These are phyloP conservation scores for Plectrocnemia conspersa DNA, from an alignment of 1,140 invertebrate species.

Conservation along the genomic window DNA sequence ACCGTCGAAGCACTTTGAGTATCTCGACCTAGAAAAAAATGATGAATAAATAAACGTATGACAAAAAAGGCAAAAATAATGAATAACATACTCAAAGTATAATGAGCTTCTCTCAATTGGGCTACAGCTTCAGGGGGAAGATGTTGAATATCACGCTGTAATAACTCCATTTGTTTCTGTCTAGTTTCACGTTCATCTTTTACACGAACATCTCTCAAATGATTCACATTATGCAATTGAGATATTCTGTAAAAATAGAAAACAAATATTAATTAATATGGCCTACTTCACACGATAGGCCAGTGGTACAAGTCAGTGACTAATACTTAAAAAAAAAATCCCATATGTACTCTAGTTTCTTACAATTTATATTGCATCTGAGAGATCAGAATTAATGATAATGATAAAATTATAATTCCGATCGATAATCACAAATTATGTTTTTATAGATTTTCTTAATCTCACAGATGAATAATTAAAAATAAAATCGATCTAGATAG, in stretches of 20 bases:
- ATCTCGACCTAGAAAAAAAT: slow-evolving; percentile 61
- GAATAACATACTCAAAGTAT: slow-evolving; percentile 62
- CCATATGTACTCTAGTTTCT: no score
- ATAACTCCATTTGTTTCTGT: slow-evolving; percentile 67
- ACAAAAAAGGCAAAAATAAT: slow-evolving; percentile 26
- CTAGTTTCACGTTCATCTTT: slow-evolving; percentile 69
- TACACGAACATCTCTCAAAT: slow-evolving; percentile 66
- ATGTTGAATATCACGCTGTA: slow-evolving; percentile 65
- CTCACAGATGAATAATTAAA: no score
- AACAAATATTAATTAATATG: no score
- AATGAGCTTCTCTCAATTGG: slow-evolving; percentile 63
- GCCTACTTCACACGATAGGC: no score
- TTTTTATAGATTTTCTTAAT: no score
- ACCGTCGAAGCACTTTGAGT: slow-evolving; percentile 71
- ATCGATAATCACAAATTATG: no score
- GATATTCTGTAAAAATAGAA: slow-evolving; percentile 54
- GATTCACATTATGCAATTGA: slow-evolving; percentile 66
- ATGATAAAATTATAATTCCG: no score
- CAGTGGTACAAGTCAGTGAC: no score
- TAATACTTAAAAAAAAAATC: no score
- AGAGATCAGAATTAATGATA: no score
- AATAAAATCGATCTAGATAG: no score
- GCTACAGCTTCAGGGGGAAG: slow-evolving; percentile 62
- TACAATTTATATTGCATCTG: background rate
- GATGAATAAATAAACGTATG: slow-evolving; percentile 12